Conservation (phyloP, 1,140 invertebrate species). For the Papilio aristodemus region DNA sequence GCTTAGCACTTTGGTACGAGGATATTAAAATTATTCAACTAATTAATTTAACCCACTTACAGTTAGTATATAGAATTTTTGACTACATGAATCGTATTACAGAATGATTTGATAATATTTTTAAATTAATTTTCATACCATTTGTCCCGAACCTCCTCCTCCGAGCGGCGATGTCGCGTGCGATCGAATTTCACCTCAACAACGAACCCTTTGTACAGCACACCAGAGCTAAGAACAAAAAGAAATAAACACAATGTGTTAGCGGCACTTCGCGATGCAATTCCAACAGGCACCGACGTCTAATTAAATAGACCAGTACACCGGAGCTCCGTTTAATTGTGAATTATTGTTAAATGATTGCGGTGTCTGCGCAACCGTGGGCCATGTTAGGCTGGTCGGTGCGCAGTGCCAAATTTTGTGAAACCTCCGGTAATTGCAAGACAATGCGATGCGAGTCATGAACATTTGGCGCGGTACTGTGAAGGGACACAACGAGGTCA, state of each 20-base stretch:
- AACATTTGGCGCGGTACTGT: slow-evolving; percentile 57
- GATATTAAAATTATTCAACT: too few species aligned
- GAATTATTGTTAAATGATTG: slow-evolving; percentile 27
- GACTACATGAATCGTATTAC: too few species aligned
- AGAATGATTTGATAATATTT: neutral
- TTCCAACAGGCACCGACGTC: slow-evolving; percentile 48
- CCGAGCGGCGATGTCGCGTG: slow-evolving; percentile 67
- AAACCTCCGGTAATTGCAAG: slow-evolving; percentile 68
- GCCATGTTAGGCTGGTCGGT: slow-evolving; percentile 44
- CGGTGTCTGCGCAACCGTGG: slow-evolving; percentile 38
- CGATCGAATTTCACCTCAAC: slow-evolving; percentile 64
- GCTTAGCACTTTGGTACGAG: too few species aligned
- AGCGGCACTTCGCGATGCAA: slow-evolving; percentile 67
- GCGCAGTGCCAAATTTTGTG: slow-evolving; percentile 69
- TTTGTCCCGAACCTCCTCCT: slow-evolving; percentile 41
- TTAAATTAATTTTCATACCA: neutral
- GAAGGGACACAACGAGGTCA: slow-evolving; percentile 62
- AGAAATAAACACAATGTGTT: slow-evolving; percentile 56
- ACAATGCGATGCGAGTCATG: slow-evolving; percentile 67
- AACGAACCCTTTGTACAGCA: slow-evolving; percentile 57
- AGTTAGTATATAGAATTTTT: too few species aligned
- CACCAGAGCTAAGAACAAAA: slow-evolving; percentile 56
- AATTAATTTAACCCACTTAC: too few species aligned
- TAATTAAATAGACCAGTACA: slow-evolving; percentile 59
- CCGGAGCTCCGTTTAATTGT: slow-evolving; percentile 49